Evolutionary conservation across 2,888 invertebrate species (phyloP).

Genomic region (Dendrolimus houi): DNA sequence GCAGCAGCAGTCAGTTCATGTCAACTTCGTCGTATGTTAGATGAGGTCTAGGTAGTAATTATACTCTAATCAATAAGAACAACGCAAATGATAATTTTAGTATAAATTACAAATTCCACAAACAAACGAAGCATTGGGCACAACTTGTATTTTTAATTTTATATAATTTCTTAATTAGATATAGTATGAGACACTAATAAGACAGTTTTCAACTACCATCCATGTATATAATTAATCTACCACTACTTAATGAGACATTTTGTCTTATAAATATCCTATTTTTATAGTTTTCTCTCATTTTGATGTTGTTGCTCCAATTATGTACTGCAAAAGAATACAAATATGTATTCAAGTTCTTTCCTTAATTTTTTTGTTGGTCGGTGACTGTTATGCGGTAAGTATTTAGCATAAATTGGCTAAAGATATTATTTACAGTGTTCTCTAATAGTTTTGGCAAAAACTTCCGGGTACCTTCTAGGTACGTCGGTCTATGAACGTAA

Average conservation of each 20-base stretch:
- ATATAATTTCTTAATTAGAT: neutral
- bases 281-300: neutral
- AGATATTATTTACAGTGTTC: too few relatives aligned
- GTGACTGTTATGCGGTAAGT: slow-evolving; percentile 28
- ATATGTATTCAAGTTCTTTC: slow-evolving; percentile 10
- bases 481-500: too few relatives aligned
- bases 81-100: too few relatives aligned
- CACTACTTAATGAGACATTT: neutral
- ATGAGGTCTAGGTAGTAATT: too few relatives aligned
- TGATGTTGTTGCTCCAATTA: slow-evolving; percentile 10
- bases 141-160: too few relatives aligned
- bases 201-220: neutral
- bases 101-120: too few relatives aligned
- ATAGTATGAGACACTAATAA: neutral
- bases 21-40: too few relatives aligned
- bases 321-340: slow-evolving; percentile 17
- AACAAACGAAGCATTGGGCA: too few relatives aligned
- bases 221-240: neutral
- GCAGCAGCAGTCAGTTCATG: too few relatives aligned
- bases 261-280: neutral
- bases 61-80: too few relatives aligned
- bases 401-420: neutral
- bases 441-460: too few relatives aligned
- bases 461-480: too few relatives aligned
- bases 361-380: slow-evolving; percentile 15